Conservation (phyloP, 2,888 invertebrate genomes). For the Tenthredo scrophulariae region DNA sequence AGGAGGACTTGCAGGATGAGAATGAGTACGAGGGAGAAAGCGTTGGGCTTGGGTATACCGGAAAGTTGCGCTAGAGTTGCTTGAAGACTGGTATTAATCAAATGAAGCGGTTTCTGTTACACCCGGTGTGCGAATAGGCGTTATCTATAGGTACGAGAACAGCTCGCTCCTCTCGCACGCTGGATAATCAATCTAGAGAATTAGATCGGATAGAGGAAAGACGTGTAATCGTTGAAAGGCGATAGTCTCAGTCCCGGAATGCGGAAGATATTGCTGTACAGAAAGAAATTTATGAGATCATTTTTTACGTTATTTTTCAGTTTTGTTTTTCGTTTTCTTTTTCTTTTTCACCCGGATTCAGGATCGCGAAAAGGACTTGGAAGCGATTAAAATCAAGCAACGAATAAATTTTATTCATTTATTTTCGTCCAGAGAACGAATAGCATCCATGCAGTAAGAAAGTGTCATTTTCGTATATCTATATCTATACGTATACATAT, state of each 20-base stretch:
- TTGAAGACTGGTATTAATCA: conserved; percentile 60
- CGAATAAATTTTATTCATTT: not conserved
- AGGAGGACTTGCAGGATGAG: not conserved
- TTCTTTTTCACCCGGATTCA: not conserved
- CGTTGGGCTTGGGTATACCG: conserved; percentile 16
- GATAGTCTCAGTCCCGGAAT: not conserved
- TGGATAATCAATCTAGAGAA: conserved; percentile 65
- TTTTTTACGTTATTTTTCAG: not conserved
- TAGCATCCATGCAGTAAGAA: not conserved
- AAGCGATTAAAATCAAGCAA: not conserved
- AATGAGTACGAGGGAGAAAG: conserved; percentile 14
- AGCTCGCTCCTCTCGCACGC: conserved; percentile 53
- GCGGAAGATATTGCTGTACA: not conserved
- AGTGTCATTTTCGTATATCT: not conserved
- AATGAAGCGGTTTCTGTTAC: conserved; percentile 66
- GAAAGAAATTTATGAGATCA: not conserved
- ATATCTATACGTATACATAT: not conserved
- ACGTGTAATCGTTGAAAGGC: conserved; percentile 16
- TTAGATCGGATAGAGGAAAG: conserved; percentile 62
- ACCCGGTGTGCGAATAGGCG: conserved; percentile 61
- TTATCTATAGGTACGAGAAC: conserved; percentile 53
- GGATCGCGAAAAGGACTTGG: not conserved
- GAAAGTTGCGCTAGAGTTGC: conserved; percentile 48
- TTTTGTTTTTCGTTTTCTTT: not conserved
- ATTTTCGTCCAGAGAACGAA: not conserved